A percentile compares a stretch with the other conserved stretches of the same genome.
These are phyloP conservation scores for Solea solea DNA, from an alignment of 2,113 vertebrate genomes.

Conservation along the genomic window DNA sequence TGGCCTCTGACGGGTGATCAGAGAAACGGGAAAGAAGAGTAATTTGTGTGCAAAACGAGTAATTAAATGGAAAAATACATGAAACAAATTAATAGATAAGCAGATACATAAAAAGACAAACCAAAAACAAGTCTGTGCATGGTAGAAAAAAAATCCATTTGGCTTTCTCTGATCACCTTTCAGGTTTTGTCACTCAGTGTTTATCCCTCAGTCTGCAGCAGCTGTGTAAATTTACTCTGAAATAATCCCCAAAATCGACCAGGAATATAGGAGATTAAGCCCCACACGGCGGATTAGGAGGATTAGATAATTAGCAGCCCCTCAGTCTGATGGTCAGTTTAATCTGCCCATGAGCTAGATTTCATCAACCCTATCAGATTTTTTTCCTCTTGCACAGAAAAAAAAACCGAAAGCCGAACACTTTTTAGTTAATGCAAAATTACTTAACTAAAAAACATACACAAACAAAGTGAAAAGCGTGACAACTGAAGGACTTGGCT, in stretches of 20 bases:
- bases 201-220: constrained; percentile 8
- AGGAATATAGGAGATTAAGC: constrained; percentile 18
- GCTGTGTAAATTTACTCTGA: constrained; percentile 11
- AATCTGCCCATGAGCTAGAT: constrained; percentile 22
- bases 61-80: no score
- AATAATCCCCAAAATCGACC: constrained; percentile 14
- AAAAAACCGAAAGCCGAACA: constrained; percentile 10
- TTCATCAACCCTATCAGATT: constrained; percentile 17
- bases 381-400: constrained; percentile 1
- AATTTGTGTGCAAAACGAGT: no score
- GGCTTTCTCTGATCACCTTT: constrained; percentile 9
- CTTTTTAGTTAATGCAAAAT: constrained; percentile 15
- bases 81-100: no score
- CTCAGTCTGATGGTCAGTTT: constrained; percentile 21
- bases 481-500: constrained; percentile 20
- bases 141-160: no score
- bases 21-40: no score
- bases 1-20: no score
- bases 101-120: no score
- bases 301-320: constrained; percentile 43
- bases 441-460: constrained; percentile 13
- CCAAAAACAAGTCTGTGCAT: no score
- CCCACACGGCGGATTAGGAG: constrained; percentile 11
- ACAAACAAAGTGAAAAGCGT: not conserved
- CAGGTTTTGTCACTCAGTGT: constrained; percentile 6